Percentiles rank a stretch among this genome's conserved stretches.
These are phyloP conservation scores for Trematocara stigmaticum DNA, from an alignment of 2,113 vertebrate species.

Conservation along the genomic window DNA sequence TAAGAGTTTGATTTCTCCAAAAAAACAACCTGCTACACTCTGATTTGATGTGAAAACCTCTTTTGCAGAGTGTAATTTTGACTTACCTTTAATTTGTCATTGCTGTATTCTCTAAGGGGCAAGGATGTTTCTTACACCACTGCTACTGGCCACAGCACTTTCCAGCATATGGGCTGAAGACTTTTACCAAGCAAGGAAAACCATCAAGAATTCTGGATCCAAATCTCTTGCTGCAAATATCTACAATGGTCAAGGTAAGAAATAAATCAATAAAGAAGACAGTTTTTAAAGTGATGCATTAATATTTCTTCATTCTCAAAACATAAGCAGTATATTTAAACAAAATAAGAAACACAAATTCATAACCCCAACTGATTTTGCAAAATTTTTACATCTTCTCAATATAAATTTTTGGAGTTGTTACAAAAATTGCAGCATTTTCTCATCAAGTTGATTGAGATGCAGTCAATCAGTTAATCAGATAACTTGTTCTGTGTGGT, in stretches of 20 bases:
- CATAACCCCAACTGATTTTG: background rate
- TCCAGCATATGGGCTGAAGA: slow-evolving; percentile 73
- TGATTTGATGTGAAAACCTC: background rate
- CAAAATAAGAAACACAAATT: background rate
- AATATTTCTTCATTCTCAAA: background rate
- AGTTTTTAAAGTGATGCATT: background rate
- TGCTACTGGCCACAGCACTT: slow-evolving; percentile 72
- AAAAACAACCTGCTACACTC: background rate
- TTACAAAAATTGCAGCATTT: background rate
- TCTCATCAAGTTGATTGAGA: background rate
- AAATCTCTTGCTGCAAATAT: slow-evolving; percentile 63
- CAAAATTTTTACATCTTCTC: background rate
- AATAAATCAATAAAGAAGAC: background rate
- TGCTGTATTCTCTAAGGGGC: slow-evolving; percentile 14
- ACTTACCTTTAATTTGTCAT: background rate
- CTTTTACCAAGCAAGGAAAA: slow-evolving; percentile 64
- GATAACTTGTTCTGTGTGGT: background rate
- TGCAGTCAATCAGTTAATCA: background rate
- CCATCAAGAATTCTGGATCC: slow-evolving; percentile 56
- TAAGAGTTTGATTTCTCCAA: background rate
- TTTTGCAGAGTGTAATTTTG: background rate
- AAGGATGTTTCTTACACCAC: slow-evolving; percentile 69
- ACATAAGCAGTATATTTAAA: background rate
- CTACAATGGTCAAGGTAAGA: slow-evolving; percentile 68
- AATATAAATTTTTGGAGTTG: background rate